Evolutionary conservation across 1,140 invertebrate genomes (phyloP).

Genomic region (Caenorhabditis tropicalis): DNA sequence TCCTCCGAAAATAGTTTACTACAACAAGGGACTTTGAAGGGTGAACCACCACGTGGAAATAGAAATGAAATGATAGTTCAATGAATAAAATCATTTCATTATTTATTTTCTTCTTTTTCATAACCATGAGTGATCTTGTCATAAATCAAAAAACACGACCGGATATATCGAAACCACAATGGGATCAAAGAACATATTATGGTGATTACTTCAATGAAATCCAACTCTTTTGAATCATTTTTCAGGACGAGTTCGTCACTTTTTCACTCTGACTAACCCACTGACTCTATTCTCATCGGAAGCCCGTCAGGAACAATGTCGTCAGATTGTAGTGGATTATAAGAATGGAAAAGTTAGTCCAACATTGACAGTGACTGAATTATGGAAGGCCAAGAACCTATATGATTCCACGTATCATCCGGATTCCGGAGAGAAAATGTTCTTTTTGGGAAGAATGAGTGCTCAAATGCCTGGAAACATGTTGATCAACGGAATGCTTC

Average conservation of each 20-base stretch:
- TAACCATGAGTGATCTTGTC: constrained; percentile 24
- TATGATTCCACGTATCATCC: constrained; percentile 98
- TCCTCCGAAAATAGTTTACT: constrained; percentile 50
- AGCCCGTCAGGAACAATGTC: constrained; percentile 80
- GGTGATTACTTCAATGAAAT: not conserved
- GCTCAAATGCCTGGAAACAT: constrained; percentile 87
- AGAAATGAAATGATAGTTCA: not conserved
- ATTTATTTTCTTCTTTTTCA: not conserved
- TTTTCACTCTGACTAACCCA: constrained; percentile 92
- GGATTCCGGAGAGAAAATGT: constrained; percentile 94
- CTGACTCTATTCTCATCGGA: constrained; percentile 82
- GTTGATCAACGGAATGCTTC: constrained; percentile 84
- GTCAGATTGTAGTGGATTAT: constrained; percentile 79
- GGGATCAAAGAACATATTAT: constrained; percentile 35
- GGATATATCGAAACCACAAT: constrained; percentile 37
- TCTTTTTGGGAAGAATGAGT: constrained; percentile 85
- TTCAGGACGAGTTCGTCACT: constrained; percentile 87
- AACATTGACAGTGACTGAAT: constrained; percentile 80
- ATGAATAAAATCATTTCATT: not conserved
- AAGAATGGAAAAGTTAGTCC: constrained; percentile 80
- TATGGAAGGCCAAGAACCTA: constrained; percentile 89
- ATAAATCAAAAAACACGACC: constrained; percentile 13
- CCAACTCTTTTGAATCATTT: constrained; percentile 75
- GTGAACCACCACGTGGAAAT: not conserved
- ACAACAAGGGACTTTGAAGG: constrained; percentile 54